Percentiles rank a stretch among this genome's conserved stretches.
These are phyloP conservation scores for Turdus rufiventris DNA, from an alignment of 2,113 vertebrate species.

Conservation along the genomic window DNA sequence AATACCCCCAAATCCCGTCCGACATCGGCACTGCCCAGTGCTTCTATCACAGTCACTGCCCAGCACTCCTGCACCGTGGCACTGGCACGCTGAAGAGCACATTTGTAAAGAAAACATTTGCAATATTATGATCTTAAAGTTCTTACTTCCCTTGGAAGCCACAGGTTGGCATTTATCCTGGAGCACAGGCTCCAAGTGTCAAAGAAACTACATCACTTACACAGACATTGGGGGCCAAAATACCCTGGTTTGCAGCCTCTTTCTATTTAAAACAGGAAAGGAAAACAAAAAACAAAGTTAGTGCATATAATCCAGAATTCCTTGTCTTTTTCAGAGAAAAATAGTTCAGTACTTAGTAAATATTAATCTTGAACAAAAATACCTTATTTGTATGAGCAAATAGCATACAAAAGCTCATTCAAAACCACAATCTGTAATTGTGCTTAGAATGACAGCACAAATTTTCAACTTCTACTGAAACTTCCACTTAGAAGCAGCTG, in stretches of 20 bases:
- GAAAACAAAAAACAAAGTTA: not conserved
- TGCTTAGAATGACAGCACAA: not conserved
- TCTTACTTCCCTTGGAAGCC: not conserved
- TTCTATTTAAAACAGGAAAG: not conserved
- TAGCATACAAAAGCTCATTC: not conserved
- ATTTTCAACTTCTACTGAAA: not conserved
- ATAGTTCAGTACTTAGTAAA: not conserved
- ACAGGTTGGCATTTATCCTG: not conserved
- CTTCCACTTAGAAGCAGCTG: not conserved
- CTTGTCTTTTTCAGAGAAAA: not conserved
- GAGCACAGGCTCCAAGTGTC: not conserved
- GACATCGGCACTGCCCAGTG: slow-evolving; percentile 43
- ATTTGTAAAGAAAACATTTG: not conserved
- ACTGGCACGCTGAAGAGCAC: slow-evolving; percentile 12
- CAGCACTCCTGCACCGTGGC: not conserved
- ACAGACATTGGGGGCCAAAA: slow-evolving; percentile 72
- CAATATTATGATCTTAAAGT: not conserved
- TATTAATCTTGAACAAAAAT: not conserved
- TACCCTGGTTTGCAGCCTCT: slow-evolving; percentile 69
- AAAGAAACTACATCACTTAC: slow-evolving; percentile 62
- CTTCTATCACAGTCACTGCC: not conserved
- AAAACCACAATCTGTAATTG: not conserved
- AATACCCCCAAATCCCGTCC: slow-evolving; percentile 35
- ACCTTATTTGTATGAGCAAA: not conserved
- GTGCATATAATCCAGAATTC: not conserved